Evolutionary conservation across 2,888 invertebrate species (phyloP).

Genomic region (Meganola albula): DNA sequence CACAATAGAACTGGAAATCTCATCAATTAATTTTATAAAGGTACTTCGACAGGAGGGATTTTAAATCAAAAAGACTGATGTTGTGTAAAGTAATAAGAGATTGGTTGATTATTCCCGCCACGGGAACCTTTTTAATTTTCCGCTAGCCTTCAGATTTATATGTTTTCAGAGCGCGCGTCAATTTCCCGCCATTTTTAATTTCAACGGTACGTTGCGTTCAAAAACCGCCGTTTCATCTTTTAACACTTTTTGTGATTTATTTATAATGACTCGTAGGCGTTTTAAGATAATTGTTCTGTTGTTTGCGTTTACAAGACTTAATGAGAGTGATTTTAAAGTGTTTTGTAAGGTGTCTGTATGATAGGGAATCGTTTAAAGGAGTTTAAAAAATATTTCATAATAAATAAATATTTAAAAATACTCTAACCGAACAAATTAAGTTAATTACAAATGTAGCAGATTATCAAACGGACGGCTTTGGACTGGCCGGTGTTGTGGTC

Average conservation of each 20-base stretch:
- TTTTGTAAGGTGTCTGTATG: conserved; percentile 3
- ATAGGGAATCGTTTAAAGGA: too few species aligned
- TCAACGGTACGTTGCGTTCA: conserved; percentile 55
- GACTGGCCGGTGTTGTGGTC: conserved; percentile 12
- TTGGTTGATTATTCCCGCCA: conserved; percentile 50
- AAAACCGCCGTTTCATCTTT: conserved; percentile 48
- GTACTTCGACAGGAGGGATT: conserved; percentile 30
- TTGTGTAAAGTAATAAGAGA: conserved; percentile 40
- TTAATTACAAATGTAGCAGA: too few species aligned
- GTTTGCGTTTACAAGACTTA: conserved; percentile 9
- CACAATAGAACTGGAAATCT: conserved; percentile 14
- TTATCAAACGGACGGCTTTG: too few species aligned
- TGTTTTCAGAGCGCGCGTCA: conserved; percentile 65
- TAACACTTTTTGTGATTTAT: conserved; percentile 37
- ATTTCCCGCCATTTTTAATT: conserved; percentile 69
- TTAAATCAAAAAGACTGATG: conserved; percentile 35
- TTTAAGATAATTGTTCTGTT: conserved; percentile 30
- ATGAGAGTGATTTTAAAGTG: conserved; percentile 1
- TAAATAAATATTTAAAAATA: too few species aligned
- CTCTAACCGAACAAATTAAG: too few species aligned
- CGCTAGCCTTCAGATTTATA: conserved; percentile 71
- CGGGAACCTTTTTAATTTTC: conserved; percentile 70
- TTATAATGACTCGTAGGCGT: conserved; percentile 29
- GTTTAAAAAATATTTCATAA: too few species aligned
- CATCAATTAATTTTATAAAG: conserved; percentile 31